Evolutionary conservation across 2,797 vertebrate genomes (phyloP).

Genomic region (Borostomias antarcticus): DNA sequence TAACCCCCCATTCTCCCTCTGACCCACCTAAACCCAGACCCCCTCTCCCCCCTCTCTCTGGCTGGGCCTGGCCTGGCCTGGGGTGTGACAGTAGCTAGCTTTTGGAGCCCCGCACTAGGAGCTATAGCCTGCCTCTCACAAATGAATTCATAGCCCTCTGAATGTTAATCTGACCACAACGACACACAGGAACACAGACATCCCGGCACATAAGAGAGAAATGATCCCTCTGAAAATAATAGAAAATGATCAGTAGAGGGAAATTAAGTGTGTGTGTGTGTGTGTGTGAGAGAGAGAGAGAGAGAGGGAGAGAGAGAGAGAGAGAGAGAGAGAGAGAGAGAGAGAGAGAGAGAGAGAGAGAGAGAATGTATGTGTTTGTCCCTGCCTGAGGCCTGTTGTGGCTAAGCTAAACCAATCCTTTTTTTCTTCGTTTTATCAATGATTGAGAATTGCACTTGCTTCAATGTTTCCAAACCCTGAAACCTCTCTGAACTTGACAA

Average conservation of each 20-base stretch:
- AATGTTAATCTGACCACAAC: no score
- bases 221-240: no score
- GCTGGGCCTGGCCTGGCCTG: slow-evolving; percentile 37
- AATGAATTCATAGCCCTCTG: no score
- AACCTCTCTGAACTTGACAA: slow-evolving; percentile 47
- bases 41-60: slow-evolving; percentile 41
- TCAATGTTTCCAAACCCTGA: slow-evolving; percentile 65
- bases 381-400: slow-evolving; percentile 42
- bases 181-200: no score
- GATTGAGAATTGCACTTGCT: slow-evolving; percentile 73
- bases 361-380: slow-evolving; percentile 28
- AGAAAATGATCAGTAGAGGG: no score
- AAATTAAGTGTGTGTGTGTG: no score
- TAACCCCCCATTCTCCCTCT: slow-evolving; percentile 31
- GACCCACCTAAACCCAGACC: slow-evolving; percentile 31
- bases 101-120: no score
- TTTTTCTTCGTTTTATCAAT: slow-evolving; percentile 79
- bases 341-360: slow-evolving; percentile 17
- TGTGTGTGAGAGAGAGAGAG: no score
- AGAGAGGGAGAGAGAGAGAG: no score
- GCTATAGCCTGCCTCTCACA: no score
- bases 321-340: no score
- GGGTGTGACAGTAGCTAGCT: slow-evolving; percentile 44
- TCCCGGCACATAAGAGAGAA: no score
- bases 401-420: slow-evolving; percentile 75